Evolutionary conservation across 2,113 vertebrate genomes (phyloP).

Genomic region (Onychorhynchus coronatus): DNA sequence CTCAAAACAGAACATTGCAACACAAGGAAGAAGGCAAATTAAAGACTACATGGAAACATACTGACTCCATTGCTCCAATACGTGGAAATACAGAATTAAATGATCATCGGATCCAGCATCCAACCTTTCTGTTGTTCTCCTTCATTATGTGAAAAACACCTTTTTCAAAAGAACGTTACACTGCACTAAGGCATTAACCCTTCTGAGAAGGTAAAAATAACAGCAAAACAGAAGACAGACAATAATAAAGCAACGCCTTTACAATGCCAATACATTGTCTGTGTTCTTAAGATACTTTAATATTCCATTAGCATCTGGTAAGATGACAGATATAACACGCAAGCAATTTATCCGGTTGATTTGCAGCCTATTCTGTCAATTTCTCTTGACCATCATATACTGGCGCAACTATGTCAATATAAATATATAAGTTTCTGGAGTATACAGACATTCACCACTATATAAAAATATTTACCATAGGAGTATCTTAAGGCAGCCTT

Average conservation of each 20-base stretch:
- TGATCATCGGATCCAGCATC: neutral
- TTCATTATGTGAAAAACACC: rapidly evolving
- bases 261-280: neutral
- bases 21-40: neutral
- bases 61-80: neutral
- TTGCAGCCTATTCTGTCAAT: neutral
- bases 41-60: neutral
- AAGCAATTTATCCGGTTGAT: neutral
- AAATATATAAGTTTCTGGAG: neutral
- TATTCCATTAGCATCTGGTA: neutral
- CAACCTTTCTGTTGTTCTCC: neutral
- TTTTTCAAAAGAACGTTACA: neutral
- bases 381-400: neutral
- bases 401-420: neutral
- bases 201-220: neutral
- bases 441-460: neutral
- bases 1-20: neutral
- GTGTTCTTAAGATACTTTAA: neutral
- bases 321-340: neutral
- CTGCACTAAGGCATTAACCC: neutral
- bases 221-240: neutral
- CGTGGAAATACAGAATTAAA: neutral
- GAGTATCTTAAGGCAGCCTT: neutral
- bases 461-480: neutral
- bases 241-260: neutral